These are phyloP conservation scores for Ailurus styani DNA, from an alignment of 2,113 vertebrate genomes.

Conservation along the genomic window DNA sequence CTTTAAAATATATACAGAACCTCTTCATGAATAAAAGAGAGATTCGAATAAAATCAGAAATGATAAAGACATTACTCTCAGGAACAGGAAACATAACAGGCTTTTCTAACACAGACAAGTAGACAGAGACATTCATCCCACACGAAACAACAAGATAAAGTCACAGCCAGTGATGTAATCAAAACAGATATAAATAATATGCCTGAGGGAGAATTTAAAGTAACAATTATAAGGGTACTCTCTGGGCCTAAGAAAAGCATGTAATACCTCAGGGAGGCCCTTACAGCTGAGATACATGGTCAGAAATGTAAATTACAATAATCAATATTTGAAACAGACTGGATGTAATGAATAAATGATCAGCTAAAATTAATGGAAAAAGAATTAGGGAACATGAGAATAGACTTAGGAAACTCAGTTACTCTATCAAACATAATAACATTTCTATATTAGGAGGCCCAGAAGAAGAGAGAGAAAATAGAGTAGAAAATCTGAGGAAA, in stretches of 20 bases:
- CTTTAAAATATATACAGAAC: neutral
- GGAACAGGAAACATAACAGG: neutral
- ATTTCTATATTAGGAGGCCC: neutral
- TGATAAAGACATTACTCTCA: neutral
- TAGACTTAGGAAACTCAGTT: neutral
- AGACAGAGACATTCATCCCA: neutral
- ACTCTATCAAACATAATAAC: neutral
- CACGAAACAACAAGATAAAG: neutral
- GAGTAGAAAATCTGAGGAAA: neutral
- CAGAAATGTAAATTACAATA: neutral
- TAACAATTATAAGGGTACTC: neutral
- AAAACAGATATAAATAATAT: neutral
- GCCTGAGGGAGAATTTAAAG: neutral
- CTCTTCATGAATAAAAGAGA: neutral
- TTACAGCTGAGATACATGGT: neutral
- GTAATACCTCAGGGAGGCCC: neutral
- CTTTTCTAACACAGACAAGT: neutral
- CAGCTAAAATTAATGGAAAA: neutral
- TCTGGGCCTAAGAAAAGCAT: neutral
- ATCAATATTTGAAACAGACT: neutral
- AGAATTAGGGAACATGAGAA: neutral
- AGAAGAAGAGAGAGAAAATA: neutral
- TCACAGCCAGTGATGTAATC: neutral
- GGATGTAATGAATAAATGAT: neutral
- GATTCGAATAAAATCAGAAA: neutral